Evolutionary conservation across 1,140 invertebrate genomes (phyloP).

Genomic region (Berghia stephanieae): DNA sequence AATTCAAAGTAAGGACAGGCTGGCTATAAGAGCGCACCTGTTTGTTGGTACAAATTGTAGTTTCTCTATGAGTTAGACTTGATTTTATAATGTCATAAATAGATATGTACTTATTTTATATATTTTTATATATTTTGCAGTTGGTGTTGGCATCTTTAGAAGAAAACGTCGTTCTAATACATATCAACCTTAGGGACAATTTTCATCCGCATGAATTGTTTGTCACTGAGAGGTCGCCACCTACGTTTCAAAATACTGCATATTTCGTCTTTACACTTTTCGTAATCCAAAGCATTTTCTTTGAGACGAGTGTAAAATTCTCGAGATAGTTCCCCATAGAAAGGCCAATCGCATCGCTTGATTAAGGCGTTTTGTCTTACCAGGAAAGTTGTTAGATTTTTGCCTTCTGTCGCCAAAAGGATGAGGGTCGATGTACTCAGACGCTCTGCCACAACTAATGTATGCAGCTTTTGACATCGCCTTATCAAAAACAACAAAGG

Average conservation of each 20-base stretch:
- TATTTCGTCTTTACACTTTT: slow-evolving; percentile 75
- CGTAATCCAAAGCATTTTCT: slow-evolving; percentile 72
- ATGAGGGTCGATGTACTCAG: slow-evolving; percentile 83
- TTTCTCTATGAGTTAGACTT: neutral
- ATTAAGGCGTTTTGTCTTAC: slow-evolving; percentile 77
- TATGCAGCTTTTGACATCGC: slow-evolving; percentile 74
- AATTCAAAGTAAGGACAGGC: too few species aligned
- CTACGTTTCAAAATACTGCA: slow-evolving; percentile 74
- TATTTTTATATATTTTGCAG: neutral
- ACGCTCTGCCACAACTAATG: slow-evolving; percentile 79
- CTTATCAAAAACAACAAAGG: slow-evolving; percentile 72
- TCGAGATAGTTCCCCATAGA: slow-evolving; percentile 74
- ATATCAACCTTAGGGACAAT: slow-evolving; percentile 20
- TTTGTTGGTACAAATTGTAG: too few species aligned
- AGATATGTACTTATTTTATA: neutral
- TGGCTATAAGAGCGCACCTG: too few species aligned
- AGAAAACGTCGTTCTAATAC: too few species aligned
- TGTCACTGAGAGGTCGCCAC: slow-evolving; percentile 80
- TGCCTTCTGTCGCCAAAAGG: slow-evolving; percentile 73
- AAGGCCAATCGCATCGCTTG: slow-evolving; percentile 58
- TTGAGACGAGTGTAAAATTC: slow-evolving; percentile 77
- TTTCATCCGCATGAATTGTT: slow-evolving; percentile 37
- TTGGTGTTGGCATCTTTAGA: too few species aligned
- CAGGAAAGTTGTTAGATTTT: slow-evolving; percentile 74
- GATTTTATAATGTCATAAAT: neutral